phyloP scores from a whole-genome alignment of 2,888 invertebrate species.

The Latrodectus elegans region DNA sequence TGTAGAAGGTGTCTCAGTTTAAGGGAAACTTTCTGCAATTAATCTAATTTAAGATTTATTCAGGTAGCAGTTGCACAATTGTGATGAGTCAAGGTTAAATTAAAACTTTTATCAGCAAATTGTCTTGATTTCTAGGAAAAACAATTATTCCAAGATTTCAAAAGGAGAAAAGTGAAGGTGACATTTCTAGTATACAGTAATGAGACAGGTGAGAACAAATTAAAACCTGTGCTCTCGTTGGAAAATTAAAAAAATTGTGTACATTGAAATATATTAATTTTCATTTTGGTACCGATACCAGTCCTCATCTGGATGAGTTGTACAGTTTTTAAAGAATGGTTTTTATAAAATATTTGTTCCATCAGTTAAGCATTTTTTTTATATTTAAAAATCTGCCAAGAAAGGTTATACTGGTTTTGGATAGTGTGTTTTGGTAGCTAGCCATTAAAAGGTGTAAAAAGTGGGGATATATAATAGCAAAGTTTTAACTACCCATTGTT shows the following conservation, averaged over 20 bases:
- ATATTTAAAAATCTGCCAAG: not conserved
- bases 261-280: slow-evolving; percentile 3
- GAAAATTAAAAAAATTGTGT: not conserved
- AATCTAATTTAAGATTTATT: slow-evolving; percentile 11
- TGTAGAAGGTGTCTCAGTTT: not conserved
- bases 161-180: slow-evolving; percentile 1
- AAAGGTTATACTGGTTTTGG: slow-evolving; percentile 10
- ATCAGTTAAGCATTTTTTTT: too few relatives aligned
- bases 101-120: slow-evolving; percentile 7
- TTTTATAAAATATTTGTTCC: too few relatives aligned
- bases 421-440: not conserved
- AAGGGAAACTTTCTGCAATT: slow-evolving; percentile 24
- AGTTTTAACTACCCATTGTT: not conserved
- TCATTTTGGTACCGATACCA: slow-evolving; percentile 19
- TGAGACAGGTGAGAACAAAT: not conserved
- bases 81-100: slow-evolving; percentile 17
- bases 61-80: not conserved
- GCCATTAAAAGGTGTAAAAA: slow-evolving; percentile 1
- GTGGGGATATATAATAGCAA: not conserved
- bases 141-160: not conserved
- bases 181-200: slow-evolving; percentile 9
- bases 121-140: not conserved
- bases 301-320: not conserved
- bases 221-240: slow-evolving; percentile 9
- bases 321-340: slow-evolving; percentile 1